Evolutionary conservation across 2,113 vertebrate genomes (phyloP).

Genomic region (Myotis brandtii): DNA sequence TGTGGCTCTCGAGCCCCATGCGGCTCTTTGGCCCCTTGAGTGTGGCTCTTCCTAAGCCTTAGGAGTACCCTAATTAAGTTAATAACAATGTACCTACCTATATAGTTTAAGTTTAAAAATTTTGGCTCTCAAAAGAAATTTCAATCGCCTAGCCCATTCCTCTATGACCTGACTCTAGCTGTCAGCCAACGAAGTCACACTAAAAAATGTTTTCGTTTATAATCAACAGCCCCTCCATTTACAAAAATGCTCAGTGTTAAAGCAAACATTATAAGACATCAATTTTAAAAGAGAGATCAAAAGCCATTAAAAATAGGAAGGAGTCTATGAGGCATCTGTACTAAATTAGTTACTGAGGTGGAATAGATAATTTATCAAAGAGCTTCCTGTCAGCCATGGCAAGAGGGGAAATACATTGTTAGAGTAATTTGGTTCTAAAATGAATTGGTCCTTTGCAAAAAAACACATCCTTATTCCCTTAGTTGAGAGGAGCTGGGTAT

Average conservation of each 20-base stretch:
- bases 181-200: not conserved
- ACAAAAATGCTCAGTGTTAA: not conserved
- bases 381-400: conserved; percentile 22
- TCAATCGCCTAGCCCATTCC: too few species aligned
- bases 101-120: too few species aligned
- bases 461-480: not conserved
- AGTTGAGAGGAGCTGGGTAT: not conserved
- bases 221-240: not conserved
- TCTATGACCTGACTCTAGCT: not conserved
- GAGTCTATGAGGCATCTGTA: not conserved
- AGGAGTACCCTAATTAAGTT: too few species aligned
- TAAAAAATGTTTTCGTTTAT: not conserved
- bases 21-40: too few species aligned
- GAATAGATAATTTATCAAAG: not conserved
- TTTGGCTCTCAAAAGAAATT: too few species aligned
- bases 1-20: too few species aligned
- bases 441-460: conserved; percentile 11
- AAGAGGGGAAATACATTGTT: not conserved
- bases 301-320: not conserved
- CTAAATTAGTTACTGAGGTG: not conserved
- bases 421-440: not conserved
- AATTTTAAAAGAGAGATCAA: not conserved
- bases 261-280: not conserved
- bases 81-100: too few species aligned
- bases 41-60: too few species aligned